A percentile compares a stretch with the other conserved stretches of the same genome.
Evolutionary conservation across 1,140 invertebrate species (phyloP).

Genomic region (Bombus confusus): DNA sequence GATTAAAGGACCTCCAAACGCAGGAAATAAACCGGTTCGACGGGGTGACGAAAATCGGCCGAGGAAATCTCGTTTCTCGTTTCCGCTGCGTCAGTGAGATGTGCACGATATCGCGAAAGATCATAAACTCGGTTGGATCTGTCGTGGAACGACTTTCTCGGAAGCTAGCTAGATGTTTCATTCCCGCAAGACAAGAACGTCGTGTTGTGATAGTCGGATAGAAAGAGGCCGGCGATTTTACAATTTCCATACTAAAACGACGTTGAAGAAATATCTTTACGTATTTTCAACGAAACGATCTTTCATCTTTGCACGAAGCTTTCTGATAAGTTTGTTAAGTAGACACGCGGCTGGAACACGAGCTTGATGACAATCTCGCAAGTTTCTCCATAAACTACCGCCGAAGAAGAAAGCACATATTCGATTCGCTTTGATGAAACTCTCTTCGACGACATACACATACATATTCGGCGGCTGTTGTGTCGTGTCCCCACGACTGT

Average conservation of each 20-base stretch:
- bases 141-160: constrained; percentile 36
- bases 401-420: not conserved
- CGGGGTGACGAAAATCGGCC: not conserved
- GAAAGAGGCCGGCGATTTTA: constrained; percentile 54
- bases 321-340: no score
- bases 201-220: not conserved
- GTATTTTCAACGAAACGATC: constrained; percentile 19
- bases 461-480: not conserved
- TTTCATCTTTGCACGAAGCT: not conserved
- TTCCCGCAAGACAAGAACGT: not conserved
- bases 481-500: not conserved
- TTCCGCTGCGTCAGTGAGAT: not conserved
- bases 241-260: not conserved
- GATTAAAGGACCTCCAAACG: not conserved
- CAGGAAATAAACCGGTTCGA: not conserved
- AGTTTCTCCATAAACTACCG: not conserved
- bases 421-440: not conserved
- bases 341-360: no score
- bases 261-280: constrained; percentile 8
- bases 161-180: not conserved
- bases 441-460: not conserved
- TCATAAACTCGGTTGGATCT: constrained; percentile 46
- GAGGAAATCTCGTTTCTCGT: not conserved
- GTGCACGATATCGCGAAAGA: constrained; percentile 23
- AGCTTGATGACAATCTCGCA: not conserved